Conservation (phyloP, 2,797 vertebrate species). For the Anguilla anguilla region DNA sequence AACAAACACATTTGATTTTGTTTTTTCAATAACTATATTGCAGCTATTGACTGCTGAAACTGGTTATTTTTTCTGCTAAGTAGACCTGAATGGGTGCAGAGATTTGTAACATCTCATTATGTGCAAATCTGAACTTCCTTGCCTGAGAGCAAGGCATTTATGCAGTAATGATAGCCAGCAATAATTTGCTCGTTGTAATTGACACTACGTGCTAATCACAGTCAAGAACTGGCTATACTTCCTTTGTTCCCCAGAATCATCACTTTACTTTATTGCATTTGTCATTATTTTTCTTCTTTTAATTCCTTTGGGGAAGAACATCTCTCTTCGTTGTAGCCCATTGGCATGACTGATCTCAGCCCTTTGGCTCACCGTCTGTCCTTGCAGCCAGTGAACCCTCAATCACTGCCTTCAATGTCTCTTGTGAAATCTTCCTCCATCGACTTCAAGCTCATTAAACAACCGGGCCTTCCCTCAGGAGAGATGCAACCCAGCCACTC, state of each 20-base stretch:
- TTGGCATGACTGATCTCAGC: too few relatives aligned
- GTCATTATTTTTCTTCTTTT: not conserved
- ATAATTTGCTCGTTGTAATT: not conserved
- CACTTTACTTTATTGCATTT: not conserved
- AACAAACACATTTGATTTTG: not conserved
- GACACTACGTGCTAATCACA: not conserved
- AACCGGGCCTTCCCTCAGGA: constrained; percentile 10
- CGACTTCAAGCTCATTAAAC: constrained; percentile 9
- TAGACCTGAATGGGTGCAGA: not conserved
- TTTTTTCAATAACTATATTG: not conserved
- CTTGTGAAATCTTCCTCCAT: not conserved
- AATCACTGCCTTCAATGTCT: not conserved
- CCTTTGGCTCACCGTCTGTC: not conserved
- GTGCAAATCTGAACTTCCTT: not conserved
- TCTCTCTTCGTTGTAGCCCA: not conserved
- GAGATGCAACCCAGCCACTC: not conserved
- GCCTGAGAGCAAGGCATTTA: not conserved
- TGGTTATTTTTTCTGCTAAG: not conserved
- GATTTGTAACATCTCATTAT: not conserved
- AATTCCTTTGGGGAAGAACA: not conserved
- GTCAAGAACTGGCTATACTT: not conserved
- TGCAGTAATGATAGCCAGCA: not conserved
- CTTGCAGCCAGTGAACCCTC: not conserved
- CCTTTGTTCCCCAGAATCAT: not conserved
- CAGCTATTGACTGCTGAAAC: not conserved